Base-by-base conservation (phyloP, 2,113 vertebrate genomes). In the Syngnathus floridae region DNA sequence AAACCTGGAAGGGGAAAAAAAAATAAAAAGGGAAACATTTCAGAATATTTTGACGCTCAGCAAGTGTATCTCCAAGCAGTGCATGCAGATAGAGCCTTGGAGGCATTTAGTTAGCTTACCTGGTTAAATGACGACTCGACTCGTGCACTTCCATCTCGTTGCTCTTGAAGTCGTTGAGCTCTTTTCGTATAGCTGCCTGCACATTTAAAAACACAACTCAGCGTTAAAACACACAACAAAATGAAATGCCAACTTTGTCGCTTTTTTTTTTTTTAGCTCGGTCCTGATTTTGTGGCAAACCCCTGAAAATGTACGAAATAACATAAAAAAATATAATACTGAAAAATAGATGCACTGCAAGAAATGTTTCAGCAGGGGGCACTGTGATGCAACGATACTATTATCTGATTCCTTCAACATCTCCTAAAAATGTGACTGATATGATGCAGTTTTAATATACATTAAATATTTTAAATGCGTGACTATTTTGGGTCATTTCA, bases 111-210 rank as follows among this genome's bases (percentile, higher is more conserved):
- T 35, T 56, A 16, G 52, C 84, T 85, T 82, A 97, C 96, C 95
- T 98, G 92, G 96, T 98, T 94, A 98, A 92, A 94, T 98, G 95
- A 86, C 94, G 94, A 85, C 96, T 96, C 82, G 96, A 91, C 84
- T 98, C 95, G 67, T 98, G 96, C 82, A 98, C 95, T 84, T 98
- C 95, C 95, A 98, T 98, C 90, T 98, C 95, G 72, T 93, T 94
- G 92, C 94, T 98, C 90, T 98, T 98, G 89, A 98, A 98, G 83
- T 98, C 95, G 51, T 98, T 98, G 75, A 98, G 93, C 75, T 98
- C 95, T 81, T 98, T 97, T 64, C 95, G 92, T 88, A 98, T 98
- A 84, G 96, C 96, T 82, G 96, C 96, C 96, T 98, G 89, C 60
- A 77, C 69, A 66, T 43, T 56, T 74, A 67, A 60, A 49, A 58